Base-by-base conservation (phyloP, 2,797 vertebrate genomes). In the Dendrocincla fuliginosa region DNA sequence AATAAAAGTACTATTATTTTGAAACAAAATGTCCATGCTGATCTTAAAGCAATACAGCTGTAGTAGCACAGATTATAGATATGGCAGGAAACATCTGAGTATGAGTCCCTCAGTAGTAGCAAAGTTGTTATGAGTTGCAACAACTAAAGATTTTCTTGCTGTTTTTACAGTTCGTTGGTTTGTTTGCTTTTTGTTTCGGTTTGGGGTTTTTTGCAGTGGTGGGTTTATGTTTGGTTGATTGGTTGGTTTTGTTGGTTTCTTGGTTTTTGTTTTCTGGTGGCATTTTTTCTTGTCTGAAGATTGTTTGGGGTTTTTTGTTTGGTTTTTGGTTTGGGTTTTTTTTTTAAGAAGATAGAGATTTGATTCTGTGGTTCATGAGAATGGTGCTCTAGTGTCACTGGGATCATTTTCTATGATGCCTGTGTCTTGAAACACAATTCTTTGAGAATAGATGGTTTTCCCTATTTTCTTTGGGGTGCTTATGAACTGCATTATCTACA, bases 1-100 rank as follows among this genome's bases (percentile, higher is more conserved):
- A 93, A 83, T 79, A 79, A 91, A 91, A 68, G 86, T 7, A 56
- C 74, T 82, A 33, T 79, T 89, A 69, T 91, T 95, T 93, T 86
- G 65, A 89, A 93, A 63, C 7, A 81, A 14, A 90, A 81, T 64
- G 57, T 86, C 42, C 42, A 61, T 47, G 35, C 23, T 37, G 32
- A 69, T 77, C 68, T 39, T 82, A 80, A 92, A 90, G 22, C 23
- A 84, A 47, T 24, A 46, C 28, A 86, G 13, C 5, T 81, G 64
- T 52, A 68, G 6, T 17, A 78, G 24, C 16, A 91, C 17, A 75
- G 35, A 83, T 71, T 75, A 57, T n/a, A 78, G n/a, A 60, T 57
- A 41, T 44, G 25, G 46, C 69, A 81, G 30, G 19, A 91, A 88
- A 71, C 65, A 71, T 16, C 57, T 84, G 35, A 67, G 61, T 22